Base-by-base conservation (phyloP, 2,888 invertebrate genomes). In the Nemotelus pantherinus region DNA sequence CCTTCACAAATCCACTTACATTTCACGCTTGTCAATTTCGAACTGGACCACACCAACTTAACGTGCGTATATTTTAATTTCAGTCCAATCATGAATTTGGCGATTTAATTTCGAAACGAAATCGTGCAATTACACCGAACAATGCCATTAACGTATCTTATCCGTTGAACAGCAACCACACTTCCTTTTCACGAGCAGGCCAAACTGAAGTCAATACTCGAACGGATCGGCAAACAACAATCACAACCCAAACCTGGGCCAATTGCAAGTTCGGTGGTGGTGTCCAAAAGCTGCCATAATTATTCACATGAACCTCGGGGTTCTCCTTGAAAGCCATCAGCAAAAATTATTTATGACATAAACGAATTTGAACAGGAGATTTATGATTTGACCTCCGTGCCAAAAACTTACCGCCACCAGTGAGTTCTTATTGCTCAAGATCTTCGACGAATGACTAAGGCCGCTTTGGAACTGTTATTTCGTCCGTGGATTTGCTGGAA, bases 311-410 rank as follows among this genome's bases (percentile, higher is more conserved):
- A 63, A 63, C 63, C 74, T 60, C 43, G 63, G 74, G 48, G 74
- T 60, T 74, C 60, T 63, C 63, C 47, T 63, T 74, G 60, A 74
- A 74, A 74, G 63, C 74, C 74, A 74, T 79, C 79, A 78, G 50
- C 78, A 75, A 78, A 79, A 79, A 79, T 79, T 79, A 79, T 79
- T 79, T 79, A 79, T 78, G 79, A 79, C 79, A 79, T 79, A 79
- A 79, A 78, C 79, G 78, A 78, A 79, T 79, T 79, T 78, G 75
- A 75, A 68, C 70, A 77, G 65, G 60, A 79, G 79, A 79, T 79
- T 79, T 79, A 79, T 76, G 78, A 78, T 78, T 79, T 79, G 79
- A 79, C 79, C 79, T 75, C 78, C 60, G 58, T 58, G 68, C 58
- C 65, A 76, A 55, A 57, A 65, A 68, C 25, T 25, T 25, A 25